Percentiles rank a stretch among this genome's conserved stretches.
phyloP scores from a whole-genome alignment of 2,113 vertebrate genomes.

The Cranoglanis bouderius region DNA sequence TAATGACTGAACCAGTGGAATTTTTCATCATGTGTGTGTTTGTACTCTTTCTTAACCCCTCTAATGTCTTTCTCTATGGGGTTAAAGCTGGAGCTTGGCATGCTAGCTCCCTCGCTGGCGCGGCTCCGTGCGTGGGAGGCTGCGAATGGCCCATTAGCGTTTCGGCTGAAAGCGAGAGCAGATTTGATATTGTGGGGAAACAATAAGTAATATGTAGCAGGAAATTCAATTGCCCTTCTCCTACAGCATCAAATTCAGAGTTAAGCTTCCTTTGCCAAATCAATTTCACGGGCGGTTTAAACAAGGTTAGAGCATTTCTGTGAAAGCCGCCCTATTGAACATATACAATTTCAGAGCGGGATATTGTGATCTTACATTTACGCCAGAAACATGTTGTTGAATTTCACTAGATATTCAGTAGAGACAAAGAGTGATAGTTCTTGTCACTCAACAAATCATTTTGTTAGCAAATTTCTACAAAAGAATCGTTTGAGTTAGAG shows the following conservation, averaged over 20 bases:
- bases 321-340: slow-evolving; percentile 41
- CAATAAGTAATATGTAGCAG: slow-evolving; percentile 78
- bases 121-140: slow-evolving; percentile 69
- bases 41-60: slow-evolving; percentile 17
- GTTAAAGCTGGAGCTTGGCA: slow-evolving; percentile 18
- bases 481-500: background rate
- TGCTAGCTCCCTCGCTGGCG: slow-evolving; percentile 41
- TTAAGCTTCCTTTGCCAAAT: slow-evolving; percentile 69
- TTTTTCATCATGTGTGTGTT: slow-evolving; percentile 24
- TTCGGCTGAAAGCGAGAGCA: slow-evolving; percentile 74
- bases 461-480: background rate
- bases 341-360: slow-evolving; percentile 40
- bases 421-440: background rate
- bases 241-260: slow-evolving; percentile 69
- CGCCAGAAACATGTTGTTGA: background rate
- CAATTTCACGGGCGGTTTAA: slow-evolving; percentile 72
- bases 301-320: slow-evolving; percentile 61
- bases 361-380: background rate
- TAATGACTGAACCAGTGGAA: slow-evolving; percentile 23
- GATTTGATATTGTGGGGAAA: slow-evolving; percentile 81
- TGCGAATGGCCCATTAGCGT: slow-evolving; percentile 77
- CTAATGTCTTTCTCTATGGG: slow-evolving; percentile 8
- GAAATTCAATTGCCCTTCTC: slow-evolving; percentile 79
- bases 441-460: background rate
- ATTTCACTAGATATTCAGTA: background rate